These are phyloP conservation scores for Stegostoma tigrinum DNA, from an alignment of 2,113 vertebrate species.

Conservation along the genomic window DNA sequence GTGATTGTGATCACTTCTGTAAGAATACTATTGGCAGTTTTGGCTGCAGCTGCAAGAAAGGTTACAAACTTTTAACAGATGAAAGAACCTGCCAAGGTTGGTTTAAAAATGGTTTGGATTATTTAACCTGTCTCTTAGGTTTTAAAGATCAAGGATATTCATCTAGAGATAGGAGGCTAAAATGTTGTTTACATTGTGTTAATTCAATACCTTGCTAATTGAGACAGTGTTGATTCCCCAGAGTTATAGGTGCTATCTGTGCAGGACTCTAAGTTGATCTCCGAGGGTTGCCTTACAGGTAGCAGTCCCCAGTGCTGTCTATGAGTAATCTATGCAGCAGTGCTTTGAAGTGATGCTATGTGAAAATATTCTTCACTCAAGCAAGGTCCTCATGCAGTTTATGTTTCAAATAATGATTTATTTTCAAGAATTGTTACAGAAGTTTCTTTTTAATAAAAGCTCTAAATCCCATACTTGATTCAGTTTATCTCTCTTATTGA, in stretches of 20 bases:
- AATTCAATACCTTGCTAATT: neutral
- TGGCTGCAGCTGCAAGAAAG: constrained; percentile 91
- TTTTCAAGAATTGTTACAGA: neutral
- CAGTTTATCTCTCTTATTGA: neutral
- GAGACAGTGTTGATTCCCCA: neutral
- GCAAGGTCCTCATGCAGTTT: neutral
- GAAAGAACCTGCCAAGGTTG: constrained; percentile 95
- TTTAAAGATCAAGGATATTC: neutral
- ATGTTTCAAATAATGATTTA: neutral
- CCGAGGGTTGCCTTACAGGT: neutral
- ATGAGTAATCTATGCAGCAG: neutral
- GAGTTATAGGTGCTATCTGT: neutral
- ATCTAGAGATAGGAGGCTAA: neutral
- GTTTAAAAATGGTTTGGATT: constrained; percentile 38
- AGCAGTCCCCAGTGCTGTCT: neutral
- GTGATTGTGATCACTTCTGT: constrained; percentile 92
- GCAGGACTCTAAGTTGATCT: neutral
- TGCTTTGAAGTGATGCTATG: no score
- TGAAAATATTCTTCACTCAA: no score
- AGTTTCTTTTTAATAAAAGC: neutral
- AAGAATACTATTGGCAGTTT: constrained; percentile 96
- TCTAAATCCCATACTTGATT: neutral
- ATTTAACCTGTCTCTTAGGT: neutral
- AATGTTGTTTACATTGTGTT: neutral
- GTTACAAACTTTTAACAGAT: constrained; percentile 93